phyloP scores from a whole-genome alignment of 1,140 invertebrate genomes.

The Trichonephila clavata region DNA sequence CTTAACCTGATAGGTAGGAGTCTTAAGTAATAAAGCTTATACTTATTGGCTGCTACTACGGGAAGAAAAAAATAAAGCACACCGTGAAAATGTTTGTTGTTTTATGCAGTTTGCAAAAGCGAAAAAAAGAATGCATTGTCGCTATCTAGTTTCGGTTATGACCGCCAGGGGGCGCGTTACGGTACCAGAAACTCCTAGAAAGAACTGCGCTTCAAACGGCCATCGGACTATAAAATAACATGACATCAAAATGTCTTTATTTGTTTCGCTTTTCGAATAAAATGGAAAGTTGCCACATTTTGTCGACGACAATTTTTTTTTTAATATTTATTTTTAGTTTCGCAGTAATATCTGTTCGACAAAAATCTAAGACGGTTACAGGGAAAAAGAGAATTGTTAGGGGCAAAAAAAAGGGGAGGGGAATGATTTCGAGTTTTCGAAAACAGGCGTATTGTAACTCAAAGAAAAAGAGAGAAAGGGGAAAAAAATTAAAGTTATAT shows the following conservation, averaged over 20 bases:
- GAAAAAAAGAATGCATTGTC: not conserved
- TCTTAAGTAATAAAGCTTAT: conserved; percentile 10
- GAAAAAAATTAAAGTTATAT: not conserved
- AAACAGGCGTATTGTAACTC: not conserved
- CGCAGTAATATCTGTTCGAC: not conserved
- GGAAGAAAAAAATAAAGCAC: not conserved
- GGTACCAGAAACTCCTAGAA: not conserved
- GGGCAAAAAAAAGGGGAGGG: not conserved
- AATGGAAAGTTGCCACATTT: not conserved
- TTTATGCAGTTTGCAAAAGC: not conserved
- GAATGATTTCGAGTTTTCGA: no score
- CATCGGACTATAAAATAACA: not conserved
- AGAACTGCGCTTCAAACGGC: not conserved
- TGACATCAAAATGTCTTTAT: not conserved
- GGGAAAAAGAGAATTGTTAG: not conserved
- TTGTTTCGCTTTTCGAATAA: not conserved
- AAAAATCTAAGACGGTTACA: not conserved
- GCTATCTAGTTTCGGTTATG: conserved; percentile 1
- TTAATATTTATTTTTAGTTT: not conserved
- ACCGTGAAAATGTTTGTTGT: not conserved
- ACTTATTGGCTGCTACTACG: not conserved
- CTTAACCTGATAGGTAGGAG: not conserved
- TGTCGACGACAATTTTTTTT: not conserved
- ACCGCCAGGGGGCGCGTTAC: not conserved
- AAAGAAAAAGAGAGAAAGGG: not conserved